Evolutionary conservation across 2,797 vertebrate genomes (phyloP), one percentile per base, ranked within the genome.

Genomic region (Merluccius polli): DNA sequence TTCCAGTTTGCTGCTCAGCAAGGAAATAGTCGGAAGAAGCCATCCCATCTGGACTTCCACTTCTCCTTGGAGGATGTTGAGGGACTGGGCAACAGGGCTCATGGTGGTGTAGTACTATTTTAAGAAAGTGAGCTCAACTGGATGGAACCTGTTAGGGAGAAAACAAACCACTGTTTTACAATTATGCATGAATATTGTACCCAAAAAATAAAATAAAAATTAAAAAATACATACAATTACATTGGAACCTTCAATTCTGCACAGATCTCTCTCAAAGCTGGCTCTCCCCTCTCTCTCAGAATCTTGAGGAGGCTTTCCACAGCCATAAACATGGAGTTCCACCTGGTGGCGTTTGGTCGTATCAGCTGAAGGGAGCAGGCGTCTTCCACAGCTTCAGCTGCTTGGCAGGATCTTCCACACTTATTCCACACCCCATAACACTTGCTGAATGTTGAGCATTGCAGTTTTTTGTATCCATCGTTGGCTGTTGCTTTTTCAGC

Each of bases 191-290:
- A 65, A n/a, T 27, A 65, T 65, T 65, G 18, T 15, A 65, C 11
- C 4, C 8, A 65, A n/a, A 27, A 59, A n/a, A 15, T 59, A 3
- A n/a, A 59, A 15, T 15, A 11, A 59, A n/a, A 15, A 59, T 11
- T 2, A 38, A 38, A 75, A 2, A 59, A 30, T 6, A 13, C 35
- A 52, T 3, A 74, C 73, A 75, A 70, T 78, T 72, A 76, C 68
- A 82, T 74, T 78, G 68, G 72, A 74, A 77, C 72, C 13, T 73
- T 79, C 35, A 76, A 74, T 33, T 78, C n/a, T 68, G 74, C 74
- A 41, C 36, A 76, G 33, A 74, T 27, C 16, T 35, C 67, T 76
- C 35, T 76, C n/a, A 73, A 70, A 12, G 44, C 44, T 48, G 44
- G 44, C 44, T 48, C 59, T 36, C n/a, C 35, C 65, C 75, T 35